Evolutionary conservation across 35 echinoderm and acorn worm species (phyloP).

Genomic region (Antedon bifida): DNA sequence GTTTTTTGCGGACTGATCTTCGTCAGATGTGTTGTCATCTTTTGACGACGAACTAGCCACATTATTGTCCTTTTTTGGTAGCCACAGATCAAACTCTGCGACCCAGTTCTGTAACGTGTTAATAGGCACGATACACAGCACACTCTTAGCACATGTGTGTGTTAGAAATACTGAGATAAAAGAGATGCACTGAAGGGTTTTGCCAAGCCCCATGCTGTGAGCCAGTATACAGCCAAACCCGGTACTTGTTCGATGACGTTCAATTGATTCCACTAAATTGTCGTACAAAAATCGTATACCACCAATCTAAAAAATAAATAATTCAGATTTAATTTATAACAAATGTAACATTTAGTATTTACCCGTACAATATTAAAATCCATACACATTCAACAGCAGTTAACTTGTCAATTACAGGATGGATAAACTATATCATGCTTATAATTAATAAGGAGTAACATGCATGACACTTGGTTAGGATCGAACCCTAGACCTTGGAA

Average conservation of each 20-base stretch:
- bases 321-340: neutral
- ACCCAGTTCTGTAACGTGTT: constrained; percentile 99
- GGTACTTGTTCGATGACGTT: constrained; percentile 17
- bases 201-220: constrained; percentile 95
- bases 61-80: constrained; percentile 18
- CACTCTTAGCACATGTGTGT: constrained; percentile 47
- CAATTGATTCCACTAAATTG: constrained; percentile 69
- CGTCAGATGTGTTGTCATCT: neutral
- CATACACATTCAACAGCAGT: no score
- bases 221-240: constrained; percentile 95
- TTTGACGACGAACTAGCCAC: neutral
- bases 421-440: no score
- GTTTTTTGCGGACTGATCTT: neutral
- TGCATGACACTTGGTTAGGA: no score
- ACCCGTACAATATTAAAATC: no score
- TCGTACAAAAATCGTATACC: constrained; percentile 96
- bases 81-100: constrained; percentile 95
- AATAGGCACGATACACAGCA: constrained; percentile 80
- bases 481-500: no score
- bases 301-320: constrained; percentile 48
- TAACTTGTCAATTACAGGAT: no score
- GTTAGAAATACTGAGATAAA: constrained; percentile 60
- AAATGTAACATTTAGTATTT: no score
- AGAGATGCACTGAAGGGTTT: constrained; percentile 71
- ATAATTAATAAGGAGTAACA: no score